Evolutionary conservation across 2,888 invertebrate genomes (phyloP).

Genomic region (Acanthosoma haemorrhoidale): DNA sequence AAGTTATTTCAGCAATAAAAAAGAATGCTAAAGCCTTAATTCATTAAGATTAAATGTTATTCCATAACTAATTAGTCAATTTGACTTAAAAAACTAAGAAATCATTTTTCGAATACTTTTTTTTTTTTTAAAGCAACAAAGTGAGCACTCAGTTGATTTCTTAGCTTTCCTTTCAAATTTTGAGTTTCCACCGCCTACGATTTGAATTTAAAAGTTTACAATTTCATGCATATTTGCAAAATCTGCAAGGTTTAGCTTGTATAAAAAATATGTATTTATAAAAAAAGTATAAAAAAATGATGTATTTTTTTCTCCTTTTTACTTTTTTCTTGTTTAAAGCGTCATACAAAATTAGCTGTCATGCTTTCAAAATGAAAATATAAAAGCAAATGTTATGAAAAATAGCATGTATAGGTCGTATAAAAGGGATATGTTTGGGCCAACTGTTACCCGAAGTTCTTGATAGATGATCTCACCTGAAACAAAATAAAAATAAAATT

Average conservation of each 20-base stretch:
- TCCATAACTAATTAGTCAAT: not conserved
- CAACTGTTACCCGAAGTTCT: not conserved
- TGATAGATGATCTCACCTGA: not conserved
- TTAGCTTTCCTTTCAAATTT: not conserved
- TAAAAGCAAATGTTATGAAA: slow-evolving; percentile 10
- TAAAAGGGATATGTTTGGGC: not conserved
- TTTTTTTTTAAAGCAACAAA: not conserved
- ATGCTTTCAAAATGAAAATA: slow-evolving; percentile 10
- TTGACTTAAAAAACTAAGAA: not conserved
- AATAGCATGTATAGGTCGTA: slow-evolving; percentile 7
- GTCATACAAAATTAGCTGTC: slow-evolving; percentile 7
- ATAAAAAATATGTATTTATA: not conserved
- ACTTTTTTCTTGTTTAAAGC: not conserved
- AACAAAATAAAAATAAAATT: not conserved
- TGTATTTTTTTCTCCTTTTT: not conserved
- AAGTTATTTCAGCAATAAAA: not conserved
- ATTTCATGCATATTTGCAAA: slow-evolving; percentile 5
- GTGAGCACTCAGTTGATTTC: too few relatives aligned
- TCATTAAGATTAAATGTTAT: not conserved
- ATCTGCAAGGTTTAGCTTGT: not conserved
- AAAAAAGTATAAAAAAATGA: not conserved
- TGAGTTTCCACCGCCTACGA: not conserved
- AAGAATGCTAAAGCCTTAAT: slow-evolving; percentile 14
- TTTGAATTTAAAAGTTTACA: not conserved
- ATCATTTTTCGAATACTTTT: not conserved